These are phyloP conservation scores for Bombus waltoni DNA, from an alignment of 1,140 invertebrate species.

Conservation along the genomic window DNA sequence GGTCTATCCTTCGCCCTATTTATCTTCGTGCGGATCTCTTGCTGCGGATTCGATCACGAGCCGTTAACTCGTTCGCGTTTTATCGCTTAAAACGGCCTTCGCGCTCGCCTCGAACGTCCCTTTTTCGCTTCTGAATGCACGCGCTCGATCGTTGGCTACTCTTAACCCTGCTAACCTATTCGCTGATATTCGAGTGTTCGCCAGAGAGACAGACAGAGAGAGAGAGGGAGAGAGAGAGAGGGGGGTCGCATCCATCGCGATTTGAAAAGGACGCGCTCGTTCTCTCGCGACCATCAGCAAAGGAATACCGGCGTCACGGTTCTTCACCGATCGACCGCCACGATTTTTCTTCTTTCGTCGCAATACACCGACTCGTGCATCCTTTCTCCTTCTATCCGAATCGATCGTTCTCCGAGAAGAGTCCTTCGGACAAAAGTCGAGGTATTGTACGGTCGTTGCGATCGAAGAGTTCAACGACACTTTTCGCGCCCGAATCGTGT, in stretches of 20 bases:
- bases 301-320: no score
- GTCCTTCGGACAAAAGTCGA: background rate
- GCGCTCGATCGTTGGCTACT: background rate
- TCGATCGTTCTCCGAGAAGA: background rate
- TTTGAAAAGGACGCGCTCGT: background rate
- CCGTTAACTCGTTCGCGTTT: conserved; percentile 55
- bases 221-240: background rate
- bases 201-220: background rate
- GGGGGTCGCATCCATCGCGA: background rate
- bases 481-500: conserved; percentile 9
- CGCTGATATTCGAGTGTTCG: background rate
- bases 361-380: background rate
- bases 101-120: background rate
- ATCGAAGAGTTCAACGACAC: background rate
- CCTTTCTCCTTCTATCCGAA: background rate
- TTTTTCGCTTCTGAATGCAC: background rate
- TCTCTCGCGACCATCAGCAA: background rate
- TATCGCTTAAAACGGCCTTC: conserved; percentile 15
- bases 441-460: background rate
- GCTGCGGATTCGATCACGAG: conserved; percentile 8
- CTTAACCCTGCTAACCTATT: background rate
- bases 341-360: background rate
- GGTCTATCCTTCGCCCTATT: conserved; percentile 6
- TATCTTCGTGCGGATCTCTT: conserved; percentile 35
- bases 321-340: background rate